Evolutionary conservation across 2,888 invertebrate genomes (phyloP), one percentile per base, ranked within the genome.

Genomic region (Agrotis segetum): DNA sequence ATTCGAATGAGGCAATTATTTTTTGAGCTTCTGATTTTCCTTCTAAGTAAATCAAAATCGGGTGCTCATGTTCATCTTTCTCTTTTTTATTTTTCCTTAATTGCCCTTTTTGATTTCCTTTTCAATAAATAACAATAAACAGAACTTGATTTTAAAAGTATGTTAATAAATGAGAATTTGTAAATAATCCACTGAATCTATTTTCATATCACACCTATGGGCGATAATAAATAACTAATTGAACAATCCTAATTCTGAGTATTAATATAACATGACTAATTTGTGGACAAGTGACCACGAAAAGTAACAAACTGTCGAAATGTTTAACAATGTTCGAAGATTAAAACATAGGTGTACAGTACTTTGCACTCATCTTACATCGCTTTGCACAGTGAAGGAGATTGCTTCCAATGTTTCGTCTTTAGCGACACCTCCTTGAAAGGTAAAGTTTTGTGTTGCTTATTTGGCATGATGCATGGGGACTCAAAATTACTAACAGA

Each of bases 401-500:
- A 88, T 89, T 87, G 92, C 94, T 95, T 94, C 92, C 92, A 92
- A 88, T 89, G 90, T 94, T 89, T 88, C 92, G 92, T 92, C 90
- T 90, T 89, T 91, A 87, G 87, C 90, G 89, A 89, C 90, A 92
- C 90, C 90, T 90, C 88, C 91, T 91, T 92, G 88, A 87, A 94
- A 96, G 96, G 96, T 96, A 96, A 95, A 91, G 92, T 95, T 93
- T 92, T 92, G 89, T 94, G 91, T 95, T 95, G 95, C 95, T 95
- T 95, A 90, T 90, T 95, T 93, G 88, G 96, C 96, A 96, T 96
- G 96, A 81, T 85, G 90, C 89, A 89, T 89, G 89, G 85, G 82
- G 82, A 83, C 74, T 73, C 81, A 44, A 70, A 87, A 84, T 69
- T 69, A 88, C 87, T 86, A 89, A 86, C 83, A 74, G 59, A 71